Base-by-base conservation (phyloP, 1,140 invertebrate genomes). In the Amphibalanus amphitrite region DNA sequence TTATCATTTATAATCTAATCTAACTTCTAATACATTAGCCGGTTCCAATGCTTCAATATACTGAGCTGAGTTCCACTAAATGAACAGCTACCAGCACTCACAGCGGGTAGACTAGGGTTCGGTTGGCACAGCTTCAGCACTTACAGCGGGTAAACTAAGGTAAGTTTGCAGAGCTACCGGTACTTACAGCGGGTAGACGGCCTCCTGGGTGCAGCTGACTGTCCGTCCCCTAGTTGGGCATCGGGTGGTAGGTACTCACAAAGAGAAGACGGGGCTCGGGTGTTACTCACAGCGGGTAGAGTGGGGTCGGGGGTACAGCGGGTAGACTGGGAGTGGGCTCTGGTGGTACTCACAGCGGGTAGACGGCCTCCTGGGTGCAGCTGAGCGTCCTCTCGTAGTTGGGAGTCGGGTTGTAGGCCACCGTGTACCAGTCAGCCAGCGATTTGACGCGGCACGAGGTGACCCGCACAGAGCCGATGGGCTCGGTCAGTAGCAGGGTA, bases 311-410 rank as follows among this genome's bases (percentile, higher is more conserved):
- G 47, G 23, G 13, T 3, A 23, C 47, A 59, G 47, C 47, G 47
- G 47, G 13, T 13, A 20, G 13, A 59, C 47, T 13, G 47, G 1
- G 47, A n/a, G 47, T 20, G 13, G 10, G 47, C 47, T n/a, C n/a
- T n/a, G 1, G 3, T 6, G 17, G 64, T 78, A 86, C 88, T 89
- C 86, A 97, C 90, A 98, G 82, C 70, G 95, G 95, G 84, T 95
- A 98, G 0, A 97, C 94, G 68, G 93, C 92, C 83, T 98, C 95
- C 78, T 97, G 93, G 0, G 95, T 95, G 80, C 95, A 98, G 81
- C 95, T 87, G 28, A 98, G 80, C 70, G 87, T 90, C 70, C 88
- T 84, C 75, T 91, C 89, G 82, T 96, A 97, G 79, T 95, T 90
- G 13, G 93, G 92, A 75, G 85, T 88, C 29, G 95, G 96, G 83